Evolutionary conservation across 2,113 vertebrate species (phyloP), one percentile per base, ranked within the genome.

Genomic region (Abramis brama): DNA sequence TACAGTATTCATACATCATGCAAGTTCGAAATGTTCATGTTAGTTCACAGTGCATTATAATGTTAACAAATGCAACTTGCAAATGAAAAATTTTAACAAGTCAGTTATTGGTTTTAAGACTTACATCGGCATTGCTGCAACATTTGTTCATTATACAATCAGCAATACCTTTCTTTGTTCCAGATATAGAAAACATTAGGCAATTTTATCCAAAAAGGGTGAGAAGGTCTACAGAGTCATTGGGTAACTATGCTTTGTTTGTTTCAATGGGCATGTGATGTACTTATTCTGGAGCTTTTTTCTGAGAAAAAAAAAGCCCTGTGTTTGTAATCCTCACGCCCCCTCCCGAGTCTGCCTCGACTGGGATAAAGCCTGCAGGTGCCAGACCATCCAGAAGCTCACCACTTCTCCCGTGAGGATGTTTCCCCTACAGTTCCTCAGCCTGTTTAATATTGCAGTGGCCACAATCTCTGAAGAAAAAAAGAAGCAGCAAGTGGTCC

Each of bases 351-450:
- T 25, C 66, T 79, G 23, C 50, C 55, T n/a, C 75, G 30, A 57
- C 52, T 78, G 45, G 87, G 50, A 90, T 88, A 87, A 88, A 88
- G 68, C 57, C 84, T 4, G 39, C 66, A 76, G 36, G 79, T 77
- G 71, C n/a, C 62, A 33, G 6, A 25, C 15, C 62, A 39, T 55
- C 78, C 23, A 66, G 85, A 83, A 82, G 11, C 52, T n/a, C 43
- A 66, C 55, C 45, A 52, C 55, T 19, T 57, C 71, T 71, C 55
- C 30, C 17, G 17, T 4, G 23, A 90, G 39, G 36, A 94, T 94
- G 93, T 92, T 92, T 39, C 87, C 90, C 6, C 86, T 92, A 39
- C 83, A 80, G 66, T 85, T 92, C 45, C 90, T 94, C 19, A 59
- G 81, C 50, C 39, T 93, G 47, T 10, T 92, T 75, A 92, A 89